These are phyloP conservation scores for Archips crataeganus DNA, from an alignment of 2,888 invertebrate species.

Conservation along the genomic window DNA sequence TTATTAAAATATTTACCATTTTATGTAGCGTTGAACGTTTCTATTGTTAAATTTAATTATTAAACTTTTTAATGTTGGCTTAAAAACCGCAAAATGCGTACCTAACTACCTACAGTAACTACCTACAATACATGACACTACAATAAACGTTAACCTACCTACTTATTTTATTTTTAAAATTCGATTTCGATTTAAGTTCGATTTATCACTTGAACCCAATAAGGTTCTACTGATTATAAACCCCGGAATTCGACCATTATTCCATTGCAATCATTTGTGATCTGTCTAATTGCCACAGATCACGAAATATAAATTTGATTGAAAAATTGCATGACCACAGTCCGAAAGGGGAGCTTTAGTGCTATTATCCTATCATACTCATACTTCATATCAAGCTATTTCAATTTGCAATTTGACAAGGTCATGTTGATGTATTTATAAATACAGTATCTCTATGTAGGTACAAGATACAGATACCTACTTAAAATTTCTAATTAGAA, in stretches of 20 bases:
- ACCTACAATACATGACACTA: no score
- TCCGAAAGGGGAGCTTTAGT: constrained; percentile 62
- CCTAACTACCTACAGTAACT: no score
- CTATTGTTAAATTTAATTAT: no score
- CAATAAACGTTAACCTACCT: background rate
- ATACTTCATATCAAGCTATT: background rate
- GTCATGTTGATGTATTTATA: background rate
- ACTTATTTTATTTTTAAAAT: background rate
- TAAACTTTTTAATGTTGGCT: no score
- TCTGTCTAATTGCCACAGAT: constrained; percentile 49
- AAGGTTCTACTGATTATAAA: background rate
- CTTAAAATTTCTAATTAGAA: background rate
- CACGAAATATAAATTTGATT: constrained; percentile 68
- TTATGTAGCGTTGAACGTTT: no score
- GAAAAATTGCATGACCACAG: constrained; percentile 79
- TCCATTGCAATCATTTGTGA: constrained; percentile 6
- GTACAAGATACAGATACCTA: background rate
- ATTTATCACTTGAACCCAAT: background rate
- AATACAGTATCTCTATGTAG: background rate
- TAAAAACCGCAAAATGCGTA: background rate
- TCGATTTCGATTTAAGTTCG: background rate
- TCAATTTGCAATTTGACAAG: constrained; percentile 9
- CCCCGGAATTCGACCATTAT: constrained; percentile 16
- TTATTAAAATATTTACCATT: no score
- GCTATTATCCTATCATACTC: background rate